Evolutionary conservation across 2,888 invertebrate species (phyloP).

Genomic region (Augochlorella aurata): DNA sequence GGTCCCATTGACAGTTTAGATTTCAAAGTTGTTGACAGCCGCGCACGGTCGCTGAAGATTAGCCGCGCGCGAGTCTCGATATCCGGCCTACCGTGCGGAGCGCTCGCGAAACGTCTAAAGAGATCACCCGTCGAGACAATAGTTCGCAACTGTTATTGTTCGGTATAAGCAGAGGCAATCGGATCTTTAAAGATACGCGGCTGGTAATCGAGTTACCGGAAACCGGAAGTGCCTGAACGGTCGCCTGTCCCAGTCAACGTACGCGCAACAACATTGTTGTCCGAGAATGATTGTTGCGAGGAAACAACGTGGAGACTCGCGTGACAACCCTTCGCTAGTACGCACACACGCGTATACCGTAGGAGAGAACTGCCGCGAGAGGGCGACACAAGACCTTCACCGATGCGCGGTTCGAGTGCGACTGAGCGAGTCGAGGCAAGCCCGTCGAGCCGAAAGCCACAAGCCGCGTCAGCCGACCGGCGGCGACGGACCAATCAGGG

Average conservation of each 20-base stretch:
- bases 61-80: background rate
- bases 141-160: too few relatives aligned
- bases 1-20: constrained; percentile 15
- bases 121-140: too few relatives aligned
- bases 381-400: constrained; percentile 70
- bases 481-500: constrained; percentile 74
- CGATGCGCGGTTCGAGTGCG: constrained; percentile 80
- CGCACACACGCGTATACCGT: constrained; percentile 59
- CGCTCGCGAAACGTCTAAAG: too few relatives aligned
- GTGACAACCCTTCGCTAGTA: constrained; percentile 49
- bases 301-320: constrained; percentile 60
- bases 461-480: constrained; percentile 69
- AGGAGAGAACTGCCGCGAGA: constrained; percentile 44
- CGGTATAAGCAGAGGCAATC: too few relatives aligned
- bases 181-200: too few relatives aligned
- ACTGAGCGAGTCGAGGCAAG: constrained; percentile 76
- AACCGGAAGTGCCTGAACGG: background rate
- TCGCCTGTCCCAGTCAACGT: constrained; percentile 31
- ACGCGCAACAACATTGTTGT: background rate
- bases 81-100: background rate
- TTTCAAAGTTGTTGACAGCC: constrained; percentile 15
- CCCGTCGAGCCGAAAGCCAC: constrained; percentile 72
- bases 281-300: constrained; percentile 1
- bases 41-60: background rate
- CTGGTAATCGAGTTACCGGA: too few relatives aligned